Conservation (phyloP, 2,888 invertebrate genomes). For the Tineola bisselliella region DNA sequence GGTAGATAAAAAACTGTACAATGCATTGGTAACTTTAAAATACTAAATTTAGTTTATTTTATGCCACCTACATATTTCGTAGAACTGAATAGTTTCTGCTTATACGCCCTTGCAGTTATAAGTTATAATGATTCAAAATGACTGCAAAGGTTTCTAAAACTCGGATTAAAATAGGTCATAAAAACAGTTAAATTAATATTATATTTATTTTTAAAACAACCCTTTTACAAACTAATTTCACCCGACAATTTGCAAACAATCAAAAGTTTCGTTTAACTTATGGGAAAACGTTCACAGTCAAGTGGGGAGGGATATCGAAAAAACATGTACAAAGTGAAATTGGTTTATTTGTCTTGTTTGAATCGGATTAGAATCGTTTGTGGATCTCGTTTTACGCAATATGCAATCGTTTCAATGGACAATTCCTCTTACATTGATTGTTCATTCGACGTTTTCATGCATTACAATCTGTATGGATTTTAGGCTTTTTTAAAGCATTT, state of each 20-base stretch:
- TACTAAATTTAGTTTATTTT: too few species aligned
- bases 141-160: neutral
- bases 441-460: neutral
- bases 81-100: too few species aligned
- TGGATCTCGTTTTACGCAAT: neutral
- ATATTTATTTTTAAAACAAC: too few species aligned
- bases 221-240: neutral
- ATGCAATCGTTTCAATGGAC: neutral
- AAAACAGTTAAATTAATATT: neutral
- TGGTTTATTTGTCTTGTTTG: slow-evolving; percentile 42
- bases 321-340: slow-evolving; percentile 27
- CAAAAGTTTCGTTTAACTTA: slow-evolving; percentile 44
- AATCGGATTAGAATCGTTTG: slow-evolving; percentile 4
- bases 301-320: slow-evolving; percentile 24
- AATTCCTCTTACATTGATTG: neutral
- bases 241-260: neutral
- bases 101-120: too few species aligned
- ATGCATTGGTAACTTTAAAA: neutral
- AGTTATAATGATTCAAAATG: too few species aligned
- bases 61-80: too few species aligned
- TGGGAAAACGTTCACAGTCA: slow-evolving; percentile 32
- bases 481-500: too few species aligned
- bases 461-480: neutral
- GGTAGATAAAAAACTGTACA: neutral
- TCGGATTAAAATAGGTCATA: too few species aligned